Base-by-base conservation (phyloP, 2,797 vertebrate genomes). In the Premnoplex brunnescens region DNA sequence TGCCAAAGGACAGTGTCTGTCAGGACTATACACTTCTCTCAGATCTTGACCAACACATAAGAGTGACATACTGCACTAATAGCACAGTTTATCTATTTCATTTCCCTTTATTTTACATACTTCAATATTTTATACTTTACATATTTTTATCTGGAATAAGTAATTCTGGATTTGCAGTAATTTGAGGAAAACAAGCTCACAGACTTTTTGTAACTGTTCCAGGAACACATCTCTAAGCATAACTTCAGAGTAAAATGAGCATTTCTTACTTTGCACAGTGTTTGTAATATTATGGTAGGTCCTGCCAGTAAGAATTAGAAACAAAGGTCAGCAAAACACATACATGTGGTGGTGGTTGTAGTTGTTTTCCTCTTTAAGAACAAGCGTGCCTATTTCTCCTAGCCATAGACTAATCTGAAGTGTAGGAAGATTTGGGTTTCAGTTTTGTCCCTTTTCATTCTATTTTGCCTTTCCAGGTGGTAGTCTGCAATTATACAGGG, bases 21-120 rank as follows among this genome's bases (percentile, higher is more conserved):
- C 54, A 87, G 46, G 34, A 23, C 10, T 21, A 12, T 4, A 39
- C 9, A 21, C 18, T 90, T 78, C 26, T 59, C n/a, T 81, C 36
- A 51, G 27, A 27, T 39, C 32, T 62, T 73, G 7, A 22, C 24
- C 23, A 51, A 20, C 6, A 36, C 0, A 0, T 37, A 48, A 51
- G 17, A 72, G 8, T 30, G 12, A 59, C 11, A 20, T 22, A 75
- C 8, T 59, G 36, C 15, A 66, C n/a, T 72, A 51, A 46, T 1
- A 39, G 17, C 7, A 23, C 46, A 41, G 3, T 19, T 79, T 41
- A 79, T 46, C 7, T 66, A 27, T 1, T 39, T 66, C 0, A 21
- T 75, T 81, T 73, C 23, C 27, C 12, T 54, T 58, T 74, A 27
- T 48, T 82, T 68, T 51, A 60, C 12, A 36, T 22, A 28, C 9